phyloP scores from a whole-genome alignment of 2,888 invertebrate species.

The Tryphoninae sp. region DNA sequence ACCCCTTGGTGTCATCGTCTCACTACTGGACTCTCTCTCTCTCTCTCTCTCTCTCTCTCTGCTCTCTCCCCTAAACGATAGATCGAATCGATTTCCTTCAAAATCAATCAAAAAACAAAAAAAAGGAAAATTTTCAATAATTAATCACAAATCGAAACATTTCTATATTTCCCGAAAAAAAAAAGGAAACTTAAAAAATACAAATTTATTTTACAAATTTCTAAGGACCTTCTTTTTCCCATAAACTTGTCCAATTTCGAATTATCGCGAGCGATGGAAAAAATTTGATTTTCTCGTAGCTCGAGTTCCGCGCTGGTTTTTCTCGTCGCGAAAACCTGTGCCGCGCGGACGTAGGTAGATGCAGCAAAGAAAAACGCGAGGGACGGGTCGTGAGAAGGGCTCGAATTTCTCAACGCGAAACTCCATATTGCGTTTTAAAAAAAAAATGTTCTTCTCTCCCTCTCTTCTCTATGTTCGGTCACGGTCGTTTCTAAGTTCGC shows the following conservation, averaged over 20 bases:
- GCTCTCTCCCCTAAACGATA: neutral
- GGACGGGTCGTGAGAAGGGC: slow-evolving; percentile 17
- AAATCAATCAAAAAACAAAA: too few relatives aligned
- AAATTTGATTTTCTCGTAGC: too few relatives aligned
- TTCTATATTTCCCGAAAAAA: too few relatives aligned
- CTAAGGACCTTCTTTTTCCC: too few relatives aligned
- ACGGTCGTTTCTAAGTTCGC: slow-evolving; percentile 52
- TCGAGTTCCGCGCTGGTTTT: too few relatives aligned
- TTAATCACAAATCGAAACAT: too few relatives aligned
- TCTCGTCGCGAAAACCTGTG: too few relatives aligned
- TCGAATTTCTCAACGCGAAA: slow-evolving; percentile 40
- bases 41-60: slow-evolving; percentile 21
- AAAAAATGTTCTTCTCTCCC: slow-evolving; percentile 23
- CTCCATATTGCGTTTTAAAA: neutral
- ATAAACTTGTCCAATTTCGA: too few relatives aligned
- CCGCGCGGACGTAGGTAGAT: neutral
- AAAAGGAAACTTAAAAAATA: too few relatives aligned
- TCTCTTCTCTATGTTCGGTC: slow-evolving; percentile 25
- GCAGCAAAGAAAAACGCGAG: neutral
- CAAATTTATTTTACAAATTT: too few relatives aligned
- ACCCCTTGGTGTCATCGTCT: neutral
- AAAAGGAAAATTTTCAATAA: neutral
- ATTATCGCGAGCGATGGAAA: too few relatives aligned
- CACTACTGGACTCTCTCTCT: slow-evolving; percentile 28
- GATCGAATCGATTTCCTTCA: too few relatives aligned